Base-by-base conservation (phyloP, 2,797 vertebrate genomes). In the Brachyalestes nurse region DNA sequence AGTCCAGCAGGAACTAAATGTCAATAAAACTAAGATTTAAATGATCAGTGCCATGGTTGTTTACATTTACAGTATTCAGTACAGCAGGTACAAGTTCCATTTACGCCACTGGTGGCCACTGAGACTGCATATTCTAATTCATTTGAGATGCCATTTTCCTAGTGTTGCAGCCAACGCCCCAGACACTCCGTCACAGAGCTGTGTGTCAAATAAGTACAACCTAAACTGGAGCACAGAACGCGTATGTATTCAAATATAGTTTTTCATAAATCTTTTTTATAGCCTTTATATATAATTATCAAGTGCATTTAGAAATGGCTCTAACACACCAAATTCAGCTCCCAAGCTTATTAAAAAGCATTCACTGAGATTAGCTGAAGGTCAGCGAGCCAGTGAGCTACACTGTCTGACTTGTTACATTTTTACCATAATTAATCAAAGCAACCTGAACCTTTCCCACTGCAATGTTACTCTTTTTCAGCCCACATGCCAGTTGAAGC, bases 361-460 rank as follows among this genome's bases (percentile, higher is more conserved):
- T 10, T 42, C 14, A 10, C 10, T 51, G 47, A 51, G 47, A 1
- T 51, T 51, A 51, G 10, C 47, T 51, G 47, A 34, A 16, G 6
- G 17, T 21, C 38, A 66, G 38, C 40, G 28, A 64, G 7, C 9
- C 64, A 42, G 19, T 42, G 38, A 9, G n/a, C 62, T 40, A n/a
- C 62, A 17, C 34, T 40, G 0, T 40, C 16, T 45, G 38, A n/a
- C 38, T 19, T 40, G 42, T 67, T 45, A 67, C 40, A 67, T 9
- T 51, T 8, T 9, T 25, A 49, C 45, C 16, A 12, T 42, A 58
- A 72, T 42, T 64, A 72, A 79, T 62, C 14, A 71, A 78, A 38
- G 45, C 40, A 9, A 55, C 47, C 38, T n/a, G 19, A 47, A 65
- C 45, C 17, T 10, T 79, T 51, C 40, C 53, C n/a, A 28, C 40